Conservation (phyloP, 2,113 vertebrate species). For the Neolamprologus devosi region DNA sequence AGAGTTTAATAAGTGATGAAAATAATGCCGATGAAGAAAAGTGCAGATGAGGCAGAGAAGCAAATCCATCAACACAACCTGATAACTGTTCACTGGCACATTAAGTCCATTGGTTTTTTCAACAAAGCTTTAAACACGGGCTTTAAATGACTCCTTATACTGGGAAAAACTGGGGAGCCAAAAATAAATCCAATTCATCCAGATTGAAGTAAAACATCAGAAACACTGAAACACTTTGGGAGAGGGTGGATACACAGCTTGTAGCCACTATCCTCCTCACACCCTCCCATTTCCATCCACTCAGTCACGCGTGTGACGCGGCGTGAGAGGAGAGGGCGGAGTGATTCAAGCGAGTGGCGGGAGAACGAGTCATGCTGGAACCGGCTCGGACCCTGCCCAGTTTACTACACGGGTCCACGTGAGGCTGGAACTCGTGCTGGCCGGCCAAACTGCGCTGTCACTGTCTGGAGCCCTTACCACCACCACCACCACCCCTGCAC, state of each 20-base stretch:
- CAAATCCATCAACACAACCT: not conserved
- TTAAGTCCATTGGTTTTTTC: not conserved
- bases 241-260: not conserved
- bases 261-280: not conserved
- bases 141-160: not conserved
- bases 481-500: not conserved
- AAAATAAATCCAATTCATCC: not conserved
- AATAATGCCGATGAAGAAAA: not conserved
- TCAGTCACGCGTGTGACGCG: not conserved
- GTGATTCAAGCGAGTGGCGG: slow-evolving; percentile 42
- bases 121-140: not conserved
- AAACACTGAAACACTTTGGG: not conserved
- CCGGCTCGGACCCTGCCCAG: slow-evolving; percentile 19
- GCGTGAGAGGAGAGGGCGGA: not conserved
- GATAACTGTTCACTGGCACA: not conserved
- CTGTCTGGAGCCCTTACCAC: not conserved
- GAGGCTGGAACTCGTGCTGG: slow-evolving; percentile 38
- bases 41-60: not conserved
- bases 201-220: not conserved
- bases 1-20: not conserved
- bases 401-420: slow-evolving; percentile 46
- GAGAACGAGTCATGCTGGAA: not conserved
- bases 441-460: slow-evolving; percentile 7
- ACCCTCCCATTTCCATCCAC: not conserved
- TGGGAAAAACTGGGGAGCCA: not conserved